A percentile compares a stretch with the other conserved stretches of the same genome.
Conservation (phyloP, 2,888 invertebrate genomes). For the Rotaria socialis region DNA sequence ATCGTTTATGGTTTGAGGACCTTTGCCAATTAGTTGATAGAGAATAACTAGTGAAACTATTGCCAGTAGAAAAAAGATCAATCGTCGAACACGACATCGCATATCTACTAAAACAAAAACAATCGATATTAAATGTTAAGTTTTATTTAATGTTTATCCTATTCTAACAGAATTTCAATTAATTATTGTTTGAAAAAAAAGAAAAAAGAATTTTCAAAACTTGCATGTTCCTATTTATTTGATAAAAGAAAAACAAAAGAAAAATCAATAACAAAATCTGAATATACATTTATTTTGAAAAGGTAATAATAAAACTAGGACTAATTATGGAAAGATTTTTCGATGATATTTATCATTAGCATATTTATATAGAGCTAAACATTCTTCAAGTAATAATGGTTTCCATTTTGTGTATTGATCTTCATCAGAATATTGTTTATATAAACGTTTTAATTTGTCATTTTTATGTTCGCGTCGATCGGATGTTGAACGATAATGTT, state of each 20-base stretch:
- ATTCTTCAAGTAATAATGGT: neutral
- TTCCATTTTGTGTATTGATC: neutral
- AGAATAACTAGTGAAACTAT: neutral
- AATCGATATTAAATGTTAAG: too few relatives aligned
- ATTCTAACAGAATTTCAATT: too few relatives aligned
- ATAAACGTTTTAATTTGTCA: neutral
- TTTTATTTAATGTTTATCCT: too few relatives aligned
- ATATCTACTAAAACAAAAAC: neutral
- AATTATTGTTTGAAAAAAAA: too few relatives aligned
- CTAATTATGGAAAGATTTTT: neutral
- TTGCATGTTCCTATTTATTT: neutral
- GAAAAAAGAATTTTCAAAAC: too few relatives aligned
- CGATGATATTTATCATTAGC: neutral
- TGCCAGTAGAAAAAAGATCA: neutral
- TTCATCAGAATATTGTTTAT: neutral
- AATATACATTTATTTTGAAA: too few relatives aligned
- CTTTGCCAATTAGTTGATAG: neutral
- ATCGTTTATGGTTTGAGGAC: neutral
- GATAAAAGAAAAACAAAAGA: neutral
- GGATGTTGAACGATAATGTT: neutral
- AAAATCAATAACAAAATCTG: too few relatives aligned
- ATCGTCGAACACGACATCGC: neutral
- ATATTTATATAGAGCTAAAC: neutral
- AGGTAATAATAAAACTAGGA: too few relatives aligned
- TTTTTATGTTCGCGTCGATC: neutral